These are phyloP conservation scores for Tympanoctomys barrerae DNA, from an alignment of 2,797 vertebrate species.

Conservation along the genomic window DNA sequence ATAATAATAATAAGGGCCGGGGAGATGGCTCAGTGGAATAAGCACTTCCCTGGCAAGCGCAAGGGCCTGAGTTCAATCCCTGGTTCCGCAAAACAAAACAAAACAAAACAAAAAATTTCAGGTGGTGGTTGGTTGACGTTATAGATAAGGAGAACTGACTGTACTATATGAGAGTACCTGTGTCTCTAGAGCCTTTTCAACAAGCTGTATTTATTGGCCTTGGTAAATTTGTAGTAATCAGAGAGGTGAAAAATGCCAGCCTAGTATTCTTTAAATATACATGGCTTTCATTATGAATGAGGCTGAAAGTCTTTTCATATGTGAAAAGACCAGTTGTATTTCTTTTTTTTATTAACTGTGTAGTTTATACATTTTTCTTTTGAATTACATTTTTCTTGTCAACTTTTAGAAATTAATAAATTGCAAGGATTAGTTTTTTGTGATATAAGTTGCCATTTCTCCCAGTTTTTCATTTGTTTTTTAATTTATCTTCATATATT, in stretches of 20 bases:
- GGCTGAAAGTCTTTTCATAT: conserved; percentile 15
- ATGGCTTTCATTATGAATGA: neutral
- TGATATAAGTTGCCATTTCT: neutral
- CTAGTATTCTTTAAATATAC: neutral
- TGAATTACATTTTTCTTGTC: conserved; percentile 34
- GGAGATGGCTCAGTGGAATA: too few species aligned
- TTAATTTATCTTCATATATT: neutral
- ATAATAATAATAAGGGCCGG: too few species aligned
- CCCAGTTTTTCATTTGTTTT: neutral
- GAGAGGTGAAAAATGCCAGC: neutral
- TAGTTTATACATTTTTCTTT: conserved; percentile 37
- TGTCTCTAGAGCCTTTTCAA: neutral
- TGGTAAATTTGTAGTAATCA: neutral
- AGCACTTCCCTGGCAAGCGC: too few species aligned
- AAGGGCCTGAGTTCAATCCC: too few species aligned
- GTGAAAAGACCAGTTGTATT: neutral
- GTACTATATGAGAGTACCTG: neutral
- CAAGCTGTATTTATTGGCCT: neutral
- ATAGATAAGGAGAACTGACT: neutral
- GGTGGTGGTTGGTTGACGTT: neutral
- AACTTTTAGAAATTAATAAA: conserved; percentile 23
- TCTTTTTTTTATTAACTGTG: neutral
- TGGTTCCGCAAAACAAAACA: too few species aligned
- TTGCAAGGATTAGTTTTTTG: neutral
- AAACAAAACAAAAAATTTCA: neutral